Evolutionary conservation across 2,888 invertebrate species (phyloP), one percentile per base, ranked within the genome.

Genomic region (Vesta saturnalis): DNA sequence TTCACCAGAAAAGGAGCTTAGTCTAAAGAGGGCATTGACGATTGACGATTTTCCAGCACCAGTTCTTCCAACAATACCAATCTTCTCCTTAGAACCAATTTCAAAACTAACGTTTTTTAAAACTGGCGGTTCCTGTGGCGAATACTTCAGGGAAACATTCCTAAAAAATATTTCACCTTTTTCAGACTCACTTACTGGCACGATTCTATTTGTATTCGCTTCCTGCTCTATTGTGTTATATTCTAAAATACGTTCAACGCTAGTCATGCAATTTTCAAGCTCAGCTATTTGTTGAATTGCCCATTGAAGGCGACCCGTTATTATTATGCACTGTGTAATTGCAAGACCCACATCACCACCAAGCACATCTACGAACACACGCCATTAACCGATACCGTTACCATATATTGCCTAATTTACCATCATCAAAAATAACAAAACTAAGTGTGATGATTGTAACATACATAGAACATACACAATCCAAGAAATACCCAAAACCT

Each of bases 401-500:
- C 6, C 35, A 6, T 6, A 35, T 35, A 10, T n/a, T n/a, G n/a
- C n/a, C n/a, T n/a, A 54, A 75, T 77, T 73, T 86, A 87, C 87
- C 86, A 80, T 85, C 86, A 35, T 89, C 87, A 57, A 92, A 85
- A 0, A 94, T 82, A 61, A 97, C 89, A 83, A 96, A 95, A 78
- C 94, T 94, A 76, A 95, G 86, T 0, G 96, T 94, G 0, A 97
- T 96, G 49, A 93, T 82, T 0, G 90, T 89, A 67, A 98, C 94
- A 83, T 96, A 98, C 3, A 93, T 72, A 0, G 94, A 90, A 80
- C 97, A 97, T 60, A 96, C 89, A 74, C 94, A 86, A 82, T 99
- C 99, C 77, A 99, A 85, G 89, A 94, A 94, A 78, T 96, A 94
- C 0, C 96, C 97, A 79, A 99, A 96, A 76, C 97, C 97, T 69